phyloP scores from a whole-genome alignment of 2,797 vertebrate genomes.

The Cynodonichthys magdalenae region DNA sequence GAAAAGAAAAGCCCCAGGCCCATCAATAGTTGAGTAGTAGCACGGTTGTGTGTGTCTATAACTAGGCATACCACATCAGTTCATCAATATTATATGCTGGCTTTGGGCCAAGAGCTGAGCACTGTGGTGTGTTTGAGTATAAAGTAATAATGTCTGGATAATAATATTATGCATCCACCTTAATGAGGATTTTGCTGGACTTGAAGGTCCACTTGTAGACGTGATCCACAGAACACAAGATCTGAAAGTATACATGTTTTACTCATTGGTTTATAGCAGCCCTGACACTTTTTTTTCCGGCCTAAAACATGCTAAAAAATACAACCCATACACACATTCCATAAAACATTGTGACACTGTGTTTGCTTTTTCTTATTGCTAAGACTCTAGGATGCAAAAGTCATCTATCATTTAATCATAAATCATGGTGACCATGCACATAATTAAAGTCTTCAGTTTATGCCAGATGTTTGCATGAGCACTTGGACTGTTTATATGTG shows the following conservation, averaged over 20 bases:
- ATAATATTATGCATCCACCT: conserved; percentile 40
- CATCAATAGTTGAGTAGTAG: conserved; percentile 84
- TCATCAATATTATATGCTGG: conserved; percentile 84
- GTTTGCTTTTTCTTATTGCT: not conserved
- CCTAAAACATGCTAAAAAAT: not conserved
- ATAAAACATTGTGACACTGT: not conserved
- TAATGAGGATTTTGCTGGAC: conserved; percentile 45
- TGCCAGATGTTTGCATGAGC: conserved; percentile 45
- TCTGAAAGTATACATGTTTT: not conserved
- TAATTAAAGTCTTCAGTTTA: conserved; percentile 1
- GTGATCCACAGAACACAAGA: conserved; percentile 3
- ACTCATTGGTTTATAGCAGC: not conserved
- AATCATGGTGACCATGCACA: not conserved
- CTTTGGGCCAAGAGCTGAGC: conserved; percentile 61
- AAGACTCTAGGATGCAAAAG: not conserved
- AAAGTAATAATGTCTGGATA: conserved; percentile 40
- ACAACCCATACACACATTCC: not conserved
- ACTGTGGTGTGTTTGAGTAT: conserved; percentile 51
- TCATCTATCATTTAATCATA: not conserved
- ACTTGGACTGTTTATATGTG: conserved; percentile 30
- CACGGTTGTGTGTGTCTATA: conserved; percentile 76
- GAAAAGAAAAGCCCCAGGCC: conserved; percentile 67
- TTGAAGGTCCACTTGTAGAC: conserved; percentile 14
- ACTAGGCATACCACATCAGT: conserved; percentile 79
- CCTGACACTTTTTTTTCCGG: not conserved